These are phyloP conservation scores for Poecilia latipinna DNA, from an alignment of 2,113 vertebrate species.

Conservation along the genomic window DNA sequence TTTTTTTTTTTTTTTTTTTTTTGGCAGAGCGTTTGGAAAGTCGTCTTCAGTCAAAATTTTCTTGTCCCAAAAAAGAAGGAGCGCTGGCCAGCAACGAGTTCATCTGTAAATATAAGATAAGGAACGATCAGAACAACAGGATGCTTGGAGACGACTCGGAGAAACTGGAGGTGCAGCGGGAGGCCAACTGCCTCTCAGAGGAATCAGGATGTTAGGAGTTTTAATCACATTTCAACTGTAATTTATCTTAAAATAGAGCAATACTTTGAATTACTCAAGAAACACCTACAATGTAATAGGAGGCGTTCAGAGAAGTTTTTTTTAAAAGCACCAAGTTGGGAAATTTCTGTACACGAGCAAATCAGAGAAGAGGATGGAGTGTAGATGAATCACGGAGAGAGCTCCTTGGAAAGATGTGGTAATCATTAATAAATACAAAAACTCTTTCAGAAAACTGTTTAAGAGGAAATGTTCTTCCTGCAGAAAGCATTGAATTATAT, in stretches of 20 bases:
- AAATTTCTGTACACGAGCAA: neutral
- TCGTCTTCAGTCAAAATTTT: slow-evolving; percentile 34
- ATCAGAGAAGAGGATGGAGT: neutral
- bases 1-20: neutral
- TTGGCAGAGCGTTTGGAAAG: slow-evolving; percentile 67
- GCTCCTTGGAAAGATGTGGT: slow-evolving; percentile 62
- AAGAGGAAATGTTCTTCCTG: neutral
- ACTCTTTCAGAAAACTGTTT: neutral
- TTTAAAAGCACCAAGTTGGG: neutral
- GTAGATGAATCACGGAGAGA: slow-evolving; percentile 19
- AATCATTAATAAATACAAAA: neutral
- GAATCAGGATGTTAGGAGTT: slow-evolving; percentile 1
- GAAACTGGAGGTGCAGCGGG: slow-evolving; percentile 46
- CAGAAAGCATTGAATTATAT: slow-evolving; percentile 13
- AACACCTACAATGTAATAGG: neutral
- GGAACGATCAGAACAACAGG: slow-evolving; percentile 14
- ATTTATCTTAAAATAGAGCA: neutral
- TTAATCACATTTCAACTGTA: neutral
- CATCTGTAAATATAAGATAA: slow-evolving; percentile 71
- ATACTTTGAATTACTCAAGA: neutral
- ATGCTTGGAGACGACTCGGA: slow-evolving; percentile 5
- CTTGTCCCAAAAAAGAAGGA: slow-evolving; percentile 67
- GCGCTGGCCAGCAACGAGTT: slow-evolving; percentile 81
- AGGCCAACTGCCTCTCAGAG: slow-evolving; percentile 52
- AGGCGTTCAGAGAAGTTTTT: neutral